phyloP scores from a whole-genome alignment of 2,113 vertebrate genomes.

The Gasterosteus nipponicus region DNA sequence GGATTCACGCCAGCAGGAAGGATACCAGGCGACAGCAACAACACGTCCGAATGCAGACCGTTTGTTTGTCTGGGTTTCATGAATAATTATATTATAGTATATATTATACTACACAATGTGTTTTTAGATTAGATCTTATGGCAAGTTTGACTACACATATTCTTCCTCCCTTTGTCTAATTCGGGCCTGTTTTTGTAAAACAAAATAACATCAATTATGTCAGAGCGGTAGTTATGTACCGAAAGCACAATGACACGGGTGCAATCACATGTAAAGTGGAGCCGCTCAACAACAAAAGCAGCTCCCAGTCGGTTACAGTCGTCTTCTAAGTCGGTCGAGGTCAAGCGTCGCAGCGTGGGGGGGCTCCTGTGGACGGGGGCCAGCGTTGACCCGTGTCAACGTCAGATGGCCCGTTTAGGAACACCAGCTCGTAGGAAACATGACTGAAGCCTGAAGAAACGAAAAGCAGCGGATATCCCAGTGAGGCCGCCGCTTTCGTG shows the following conservation, averaged over 20 bases:
- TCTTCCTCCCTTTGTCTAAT: background rate
- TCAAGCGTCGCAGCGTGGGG: too few relatives aligned
- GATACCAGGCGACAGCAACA: background rate
- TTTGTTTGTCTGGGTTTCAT: background rate
- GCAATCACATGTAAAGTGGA: constrained; percentile 43
- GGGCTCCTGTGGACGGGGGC: too few relatives aligned
- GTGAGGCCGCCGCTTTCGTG: background rate
- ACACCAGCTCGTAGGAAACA: too few relatives aligned
- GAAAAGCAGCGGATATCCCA: too few relatives aligned
- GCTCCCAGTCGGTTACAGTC: too few relatives aligned
- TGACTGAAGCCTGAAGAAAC: too few relatives aligned
- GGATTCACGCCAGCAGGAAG: constrained; percentile 7
- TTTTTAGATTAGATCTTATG: background rate
- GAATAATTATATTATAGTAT: background rate
- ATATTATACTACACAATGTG: background rate
- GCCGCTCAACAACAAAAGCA: constrained; percentile 8
- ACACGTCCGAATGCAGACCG: background rate
- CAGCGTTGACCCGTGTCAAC: too few relatives aligned
- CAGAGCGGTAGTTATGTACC: constrained; percentile 18
- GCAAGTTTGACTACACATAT: background rate
- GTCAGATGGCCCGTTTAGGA: too few relatives aligned
- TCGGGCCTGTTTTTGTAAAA: constrained; percentile 6
- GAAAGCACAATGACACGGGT: constrained; percentile 26
- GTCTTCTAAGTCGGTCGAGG: too few relatives aligned
- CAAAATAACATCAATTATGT: constrained; percentile 28